Evolutionary conservation across 64 coral and sea anemone species (phyloP).

Genomic region (Dendronephthya gigantea): DNA sequence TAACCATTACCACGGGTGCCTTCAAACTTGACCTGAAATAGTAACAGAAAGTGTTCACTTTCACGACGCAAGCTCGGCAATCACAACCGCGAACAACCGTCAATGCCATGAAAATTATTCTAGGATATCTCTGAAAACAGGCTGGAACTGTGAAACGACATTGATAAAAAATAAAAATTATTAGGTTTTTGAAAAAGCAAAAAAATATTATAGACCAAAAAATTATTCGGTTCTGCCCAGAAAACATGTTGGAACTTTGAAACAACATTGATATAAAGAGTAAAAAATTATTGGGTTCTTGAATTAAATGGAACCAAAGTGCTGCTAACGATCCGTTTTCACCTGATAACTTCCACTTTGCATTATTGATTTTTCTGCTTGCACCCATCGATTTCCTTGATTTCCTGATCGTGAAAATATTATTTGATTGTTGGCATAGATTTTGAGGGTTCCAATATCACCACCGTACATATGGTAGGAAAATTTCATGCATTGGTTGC

Average conservation of each 20-base stretch:
- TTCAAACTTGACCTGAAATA: not conserved
- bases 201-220: too few species aligned
- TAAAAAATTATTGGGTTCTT: too few species aligned
- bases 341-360: conserved; percentile 26
- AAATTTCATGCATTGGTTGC: conserved; percentile 38
- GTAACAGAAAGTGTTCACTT: not conserved
- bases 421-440: not conserved
- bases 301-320: too few species aligned
- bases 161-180: too few species aligned
- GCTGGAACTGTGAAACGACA: too few species aligned
- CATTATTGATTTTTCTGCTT: not conserved
- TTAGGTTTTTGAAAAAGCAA: too few species aligned
- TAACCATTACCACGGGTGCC: not conserved
- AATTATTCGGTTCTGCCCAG: too few species aligned
- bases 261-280: too few species aligned
- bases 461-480: conserved; percentile 47
- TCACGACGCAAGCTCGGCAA: not conserved
- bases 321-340: not conserved
- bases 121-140: too few species aligned
- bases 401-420: conserved; percentile 13
- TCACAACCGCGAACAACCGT: too few species aligned
- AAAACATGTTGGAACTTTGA: too few species aligned
- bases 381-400: conserved; percentile 28
- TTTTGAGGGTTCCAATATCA: conserved; percentile 2
- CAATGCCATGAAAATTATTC: too few species aligned